Base-by-base conservation (phyloP, 2,888 invertebrate genomes). In the Temnothorax rugatulus region DNA sequence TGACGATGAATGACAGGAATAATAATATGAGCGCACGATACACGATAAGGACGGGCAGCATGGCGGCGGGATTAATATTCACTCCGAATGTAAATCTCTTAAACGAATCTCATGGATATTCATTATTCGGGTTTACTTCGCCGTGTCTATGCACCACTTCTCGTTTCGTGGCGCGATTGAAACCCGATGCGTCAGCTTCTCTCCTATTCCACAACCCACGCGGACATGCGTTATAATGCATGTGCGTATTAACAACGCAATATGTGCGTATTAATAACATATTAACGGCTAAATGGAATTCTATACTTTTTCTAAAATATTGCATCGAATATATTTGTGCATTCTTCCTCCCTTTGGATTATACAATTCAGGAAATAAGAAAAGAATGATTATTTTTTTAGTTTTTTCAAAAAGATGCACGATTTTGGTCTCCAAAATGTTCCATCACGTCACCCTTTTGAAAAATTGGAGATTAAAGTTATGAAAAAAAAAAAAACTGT, bases 81-180 rank as follows among this genome's bases (percentile, higher is more conserved):
- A 34, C 34, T 47, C 21, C 64, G 25, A 25, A 76, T 64, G 76
- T 41, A 52, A 52, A 52, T 76, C 18, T 63, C 38, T 76, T 64
- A 52, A 41, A 64, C 52, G 64, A 41, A 41, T 52, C 76, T 76
- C 76, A 76, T 76, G 64, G 76, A 64, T 76, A 76, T 76, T 76
- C 76, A 76, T 76, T 15, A 64, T 44, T 44, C 44, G 50, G 4
- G 50, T 13, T 64, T 47, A 38, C 18, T 64, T 38, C 44, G 44
- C 11, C 21, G 9, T 41, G 44, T 44, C 38, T 63, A 57, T 25
- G 50, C 76, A 38, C 63, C 38, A 21, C 38, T 52, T 64, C 64
- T 76, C 25, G 18, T 76, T 64, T 64, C 18, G 66, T 68, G 25
- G 44, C 50, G 25, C 50, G 38, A 52, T 44, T 47, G 50, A 47